A percentile compares a stretch with the other conserved stretches of the same genome.
These are phyloP conservation scores for Alligator mississippiensis DNA, from an alignment of 2,113 vertebrate genomes.

Conservation along the genomic window DNA sequence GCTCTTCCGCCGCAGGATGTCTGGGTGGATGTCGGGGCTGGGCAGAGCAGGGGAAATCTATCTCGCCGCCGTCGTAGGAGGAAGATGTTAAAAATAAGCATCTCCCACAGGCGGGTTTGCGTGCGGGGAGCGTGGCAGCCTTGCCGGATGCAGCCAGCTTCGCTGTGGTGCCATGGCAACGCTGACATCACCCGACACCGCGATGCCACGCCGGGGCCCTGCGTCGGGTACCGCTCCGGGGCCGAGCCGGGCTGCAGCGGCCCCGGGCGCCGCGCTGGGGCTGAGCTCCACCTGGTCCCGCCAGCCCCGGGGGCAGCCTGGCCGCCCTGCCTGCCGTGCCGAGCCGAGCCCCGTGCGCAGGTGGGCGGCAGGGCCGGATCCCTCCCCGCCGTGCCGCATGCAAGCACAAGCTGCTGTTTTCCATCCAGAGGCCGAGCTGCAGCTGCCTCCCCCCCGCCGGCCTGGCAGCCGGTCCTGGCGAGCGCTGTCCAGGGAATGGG, in stretches of 20 bases:
- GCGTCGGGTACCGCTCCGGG: no score
- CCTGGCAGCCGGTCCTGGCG: background rate
- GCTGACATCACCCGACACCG: background rate
- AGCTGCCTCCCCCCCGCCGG: background rate
- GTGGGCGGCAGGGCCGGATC: accelerated
- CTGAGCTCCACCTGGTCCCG: accelerated
- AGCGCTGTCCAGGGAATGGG: background rate
- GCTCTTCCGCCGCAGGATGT: background rate
- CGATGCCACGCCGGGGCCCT: no score
- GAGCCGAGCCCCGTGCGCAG: accelerated
- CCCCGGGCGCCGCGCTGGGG: no score
- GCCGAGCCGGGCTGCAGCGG: no score
- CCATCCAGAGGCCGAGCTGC: background rate
- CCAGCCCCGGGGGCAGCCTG: no score
- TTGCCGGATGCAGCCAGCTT: background rate
- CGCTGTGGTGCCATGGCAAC: background rate
- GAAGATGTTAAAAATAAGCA: background rate
- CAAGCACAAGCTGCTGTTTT: background rate
- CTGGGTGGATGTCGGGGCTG: background rate
- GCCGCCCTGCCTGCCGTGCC: accelerated
- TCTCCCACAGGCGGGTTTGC: background rate
- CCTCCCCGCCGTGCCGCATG: background rate
- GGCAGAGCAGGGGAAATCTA: background rate
- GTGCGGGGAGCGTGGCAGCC: background rate
- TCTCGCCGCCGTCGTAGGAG: background rate